These are phyloP conservation scores for Lophochroa leadbeateri DNA, from an alignment of 2,113 vertebrate species.

Conservation along the genomic window DNA sequence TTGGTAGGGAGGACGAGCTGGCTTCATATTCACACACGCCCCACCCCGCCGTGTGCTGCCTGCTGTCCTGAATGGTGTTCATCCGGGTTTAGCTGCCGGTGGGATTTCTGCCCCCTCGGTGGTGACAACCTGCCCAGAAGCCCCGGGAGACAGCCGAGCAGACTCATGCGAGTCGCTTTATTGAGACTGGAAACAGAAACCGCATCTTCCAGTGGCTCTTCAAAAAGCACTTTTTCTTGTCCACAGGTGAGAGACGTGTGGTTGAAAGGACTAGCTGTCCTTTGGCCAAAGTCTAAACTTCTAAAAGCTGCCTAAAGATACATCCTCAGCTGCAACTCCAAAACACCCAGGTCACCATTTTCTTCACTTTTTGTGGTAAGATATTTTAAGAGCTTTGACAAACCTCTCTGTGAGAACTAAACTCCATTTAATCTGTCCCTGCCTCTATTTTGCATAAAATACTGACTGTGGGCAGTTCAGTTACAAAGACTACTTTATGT, in stretches of 20 bases:
- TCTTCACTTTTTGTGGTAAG: not conserved
- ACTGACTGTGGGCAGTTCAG: not conserved
- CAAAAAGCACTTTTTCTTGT: not conserved
- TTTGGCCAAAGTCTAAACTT: not conserved
- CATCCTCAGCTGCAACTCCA: not conserved
- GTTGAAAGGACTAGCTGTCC: not conserved
- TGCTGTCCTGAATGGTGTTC: fast-evolving
- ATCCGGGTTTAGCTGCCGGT: fast-evolving
- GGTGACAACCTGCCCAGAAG: not conserved
- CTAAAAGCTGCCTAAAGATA: not conserved
- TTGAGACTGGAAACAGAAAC: not conserved
- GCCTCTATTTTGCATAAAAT: not conserved
- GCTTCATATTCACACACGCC: not conserved
- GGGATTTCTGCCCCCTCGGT: not conserved
- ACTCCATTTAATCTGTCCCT: not conserved
- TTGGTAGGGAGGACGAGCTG: not conserved
- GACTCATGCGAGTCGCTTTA: not conserved
- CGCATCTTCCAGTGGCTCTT: no score
- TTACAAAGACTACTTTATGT: not conserved
- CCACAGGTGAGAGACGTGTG: not conserved
- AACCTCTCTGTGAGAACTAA: not conserved
- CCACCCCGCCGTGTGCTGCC: not conserved
- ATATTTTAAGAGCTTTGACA: not conserved
- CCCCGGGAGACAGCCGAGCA: fast-evolving
- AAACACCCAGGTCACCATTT: fast-evolving